Evolutionary conservation across 2,888 invertebrate genomes (phyloP).

Genomic region (Dastarcus helophoroides): DNA sequence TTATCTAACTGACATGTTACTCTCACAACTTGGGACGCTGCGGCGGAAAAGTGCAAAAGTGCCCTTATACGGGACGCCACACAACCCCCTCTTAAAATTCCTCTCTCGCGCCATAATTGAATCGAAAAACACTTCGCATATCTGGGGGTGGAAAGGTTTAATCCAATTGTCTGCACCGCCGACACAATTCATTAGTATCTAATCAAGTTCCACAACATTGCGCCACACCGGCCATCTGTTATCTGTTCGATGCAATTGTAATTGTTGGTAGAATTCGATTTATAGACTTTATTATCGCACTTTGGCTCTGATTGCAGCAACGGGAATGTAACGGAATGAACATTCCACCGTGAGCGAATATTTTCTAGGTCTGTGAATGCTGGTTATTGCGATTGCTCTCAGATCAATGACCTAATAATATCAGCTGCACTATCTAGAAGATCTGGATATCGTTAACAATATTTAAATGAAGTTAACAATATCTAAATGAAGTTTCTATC

Average conservation of each 20-base stretch:
- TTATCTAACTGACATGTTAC: too few relatives aligned
- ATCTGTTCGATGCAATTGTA: slow-evolving; percentile 27
- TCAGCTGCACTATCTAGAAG: too few relatives aligned
- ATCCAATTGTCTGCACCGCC: slow-evolving; percentile 30
- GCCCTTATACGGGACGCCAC: slow-evolving; percentile 9
- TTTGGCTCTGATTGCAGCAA: background rate
- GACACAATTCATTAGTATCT: slow-evolving; percentile 33
- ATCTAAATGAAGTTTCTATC: too few relatives aligned
- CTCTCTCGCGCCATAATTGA: slow-evolving; percentile 9
- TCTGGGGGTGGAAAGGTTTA: slow-evolving; percentile 17
- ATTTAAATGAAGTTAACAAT: too few relatives aligned
- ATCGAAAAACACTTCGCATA: slow-evolving; percentile 10
- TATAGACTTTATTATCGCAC: slow-evolving; percentile 19
- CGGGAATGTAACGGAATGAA: background rate
- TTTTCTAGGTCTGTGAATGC: too few relatives aligned
- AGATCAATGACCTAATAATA: too few relatives aligned
- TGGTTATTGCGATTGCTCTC: too few relatives aligned
- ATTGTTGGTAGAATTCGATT: slow-evolving; percentile 27
- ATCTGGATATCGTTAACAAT: too few relatives aligned
- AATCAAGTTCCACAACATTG: slow-evolving; percentile 35
- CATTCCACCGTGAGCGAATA: background rate
- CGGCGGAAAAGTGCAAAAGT: too few relatives aligned
- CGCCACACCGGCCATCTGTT: slow-evolving; percentile 28
- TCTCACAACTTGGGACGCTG: too few relatives aligned
- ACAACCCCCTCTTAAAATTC: slow-evolving; percentile 10